phyloP scores from a whole-genome alignment of 1,140 invertebrate species.

The Drosophila bifasciata region DNA sequence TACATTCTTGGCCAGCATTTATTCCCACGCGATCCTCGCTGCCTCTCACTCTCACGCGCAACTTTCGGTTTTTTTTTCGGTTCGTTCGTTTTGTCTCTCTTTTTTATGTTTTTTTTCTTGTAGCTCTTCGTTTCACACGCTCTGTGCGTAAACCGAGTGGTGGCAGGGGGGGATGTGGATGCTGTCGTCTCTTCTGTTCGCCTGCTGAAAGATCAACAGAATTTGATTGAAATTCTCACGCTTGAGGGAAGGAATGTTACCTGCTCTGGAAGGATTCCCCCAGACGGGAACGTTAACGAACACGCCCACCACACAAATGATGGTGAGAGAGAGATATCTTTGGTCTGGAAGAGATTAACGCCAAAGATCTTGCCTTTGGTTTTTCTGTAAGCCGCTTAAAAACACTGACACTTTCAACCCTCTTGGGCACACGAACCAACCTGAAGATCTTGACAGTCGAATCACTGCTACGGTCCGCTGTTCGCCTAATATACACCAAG shows the following conservation, averaged over 20 bases:
- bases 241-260: conserved; percentile 47
- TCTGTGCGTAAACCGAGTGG: conserved; percentile 21
- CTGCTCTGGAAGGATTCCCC: conserved; percentile 45
- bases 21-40: conserved; percentile 63
- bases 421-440: conserved; percentile 11
- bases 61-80: conserved; percentile 45
- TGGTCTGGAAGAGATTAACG: not conserved
- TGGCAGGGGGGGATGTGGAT: conserved; percentile 11
- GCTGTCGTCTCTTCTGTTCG: conserved; percentile 43
- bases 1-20: conserved; percentile 47
- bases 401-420: conserved; percentile 53
- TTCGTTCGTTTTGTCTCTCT: conserved; percentile 29
- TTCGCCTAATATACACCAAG: conserved; percentile 22
- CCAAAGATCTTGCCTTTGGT: conserved; percentile 4
- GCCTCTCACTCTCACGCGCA: not conserved
- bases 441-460: not conserved
- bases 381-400: conserved; percentile 51
- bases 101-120: conserved; percentile 24
- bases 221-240: conserved; percentile 57
- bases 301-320: conserved; percentile 40
- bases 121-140: conserved; percentile 57
- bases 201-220: conserved; percentile 57
- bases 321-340: conserved; percentile 12
- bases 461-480: conserved; percentile 8
- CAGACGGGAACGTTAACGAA: not conserved